phyloP scores from a whole-genome alignment of 2,888 invertebrate genomes.

The Chorisops tibialis region DNA sequence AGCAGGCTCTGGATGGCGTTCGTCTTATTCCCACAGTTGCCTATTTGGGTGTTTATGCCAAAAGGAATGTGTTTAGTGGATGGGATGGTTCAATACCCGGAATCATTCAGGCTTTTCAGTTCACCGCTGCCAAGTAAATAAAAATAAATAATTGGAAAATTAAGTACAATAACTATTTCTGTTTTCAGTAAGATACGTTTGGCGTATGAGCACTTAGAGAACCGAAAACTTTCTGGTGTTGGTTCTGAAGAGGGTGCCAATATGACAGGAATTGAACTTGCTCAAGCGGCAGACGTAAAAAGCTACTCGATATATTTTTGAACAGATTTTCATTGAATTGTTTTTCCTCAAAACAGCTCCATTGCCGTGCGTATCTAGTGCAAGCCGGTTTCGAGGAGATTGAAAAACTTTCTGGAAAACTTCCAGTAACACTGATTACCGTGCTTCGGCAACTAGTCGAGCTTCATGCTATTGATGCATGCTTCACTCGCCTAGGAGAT shows the following conservation, averaged over 20 bases:
- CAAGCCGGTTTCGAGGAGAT: no score
- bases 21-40: conserved; percentile 67
- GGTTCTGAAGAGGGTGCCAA: conserved; percentile 83
- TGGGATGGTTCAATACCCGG: conserved; percentile 46
- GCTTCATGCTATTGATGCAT: no score
- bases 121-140: conserved; percentile 55
- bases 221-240: conserved; percentile 62
- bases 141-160: not conserved
- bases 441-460: no score
- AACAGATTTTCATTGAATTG: no score
- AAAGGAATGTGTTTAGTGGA: conserved; percentile 37
- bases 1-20: conserved; percentile 61
- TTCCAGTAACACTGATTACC: no score
- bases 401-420: no score
- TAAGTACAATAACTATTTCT: not conserved
- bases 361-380: no score
- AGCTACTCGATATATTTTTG: no score
- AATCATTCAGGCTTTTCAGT: conserved; percentile 54
- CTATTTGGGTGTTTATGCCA: conserved; percentile 57
- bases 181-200: conserved; percentile 65
- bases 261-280: conserved; percentile 75
- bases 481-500: no score
- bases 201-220: conserved; percentile 69
- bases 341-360: no score
- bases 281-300: conserved; percentile 78